Conservation (phyloP, 2,888 invertebrate genomes). For the Hyposoter didymator region DNA sequence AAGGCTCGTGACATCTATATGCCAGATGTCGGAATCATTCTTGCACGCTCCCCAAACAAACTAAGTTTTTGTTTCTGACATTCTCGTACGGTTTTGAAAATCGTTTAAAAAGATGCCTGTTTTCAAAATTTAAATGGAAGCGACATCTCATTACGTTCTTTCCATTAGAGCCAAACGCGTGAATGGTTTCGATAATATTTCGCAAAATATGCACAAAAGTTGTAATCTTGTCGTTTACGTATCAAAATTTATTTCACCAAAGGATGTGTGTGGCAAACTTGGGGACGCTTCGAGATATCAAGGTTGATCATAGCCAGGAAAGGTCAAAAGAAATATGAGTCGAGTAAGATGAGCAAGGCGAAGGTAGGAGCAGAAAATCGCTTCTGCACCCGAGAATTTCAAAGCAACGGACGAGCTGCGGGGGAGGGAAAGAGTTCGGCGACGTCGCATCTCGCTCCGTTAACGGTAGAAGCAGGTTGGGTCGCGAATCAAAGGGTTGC, state of each 20-base stretch:
- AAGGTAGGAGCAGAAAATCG: slow-evolving; percentile 63
- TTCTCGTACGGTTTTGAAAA: slow-evolving; percentile 13
- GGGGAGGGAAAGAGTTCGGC: slow-evolving; percentile 53
- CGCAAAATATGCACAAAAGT: neutral
- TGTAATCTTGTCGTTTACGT: neutral
- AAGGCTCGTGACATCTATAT: slow-evolving; percentile 4
- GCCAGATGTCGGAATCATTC: slow-evolving; percentile 52
- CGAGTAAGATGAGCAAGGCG: slow-evolving; percentile 46
- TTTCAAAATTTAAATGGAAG: neutral
- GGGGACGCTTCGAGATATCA: slow-evolving; percentile 1
- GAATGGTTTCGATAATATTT: neutral
- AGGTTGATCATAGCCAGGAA: slow-evolving; percentile 28
- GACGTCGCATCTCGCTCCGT: slow-evolving; percentile 61
- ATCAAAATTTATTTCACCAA: slow-evolving; percentile 22
- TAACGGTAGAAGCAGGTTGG: slow-evolving; percentile 49
- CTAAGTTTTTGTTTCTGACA: slow-evolving; percentile 24
- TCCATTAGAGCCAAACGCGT: no score
- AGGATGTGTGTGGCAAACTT: neutral
- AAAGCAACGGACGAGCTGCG: slow-evolving; percentile 45
- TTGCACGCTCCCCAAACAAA: neutral
- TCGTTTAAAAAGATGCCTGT: neutral
- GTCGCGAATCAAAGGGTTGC: slow-evolving; percentile 77
- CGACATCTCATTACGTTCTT: neutral
- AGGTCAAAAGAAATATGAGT: slow-evolving; percentile 73
- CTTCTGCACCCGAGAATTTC: slow-evolving; percentile 57